These are phyloP conservation scores for Drosophila nigromelanica DNA, from an alignment of 1,140 invertebrate genomes.

Conservation along the genomic window DNA sequence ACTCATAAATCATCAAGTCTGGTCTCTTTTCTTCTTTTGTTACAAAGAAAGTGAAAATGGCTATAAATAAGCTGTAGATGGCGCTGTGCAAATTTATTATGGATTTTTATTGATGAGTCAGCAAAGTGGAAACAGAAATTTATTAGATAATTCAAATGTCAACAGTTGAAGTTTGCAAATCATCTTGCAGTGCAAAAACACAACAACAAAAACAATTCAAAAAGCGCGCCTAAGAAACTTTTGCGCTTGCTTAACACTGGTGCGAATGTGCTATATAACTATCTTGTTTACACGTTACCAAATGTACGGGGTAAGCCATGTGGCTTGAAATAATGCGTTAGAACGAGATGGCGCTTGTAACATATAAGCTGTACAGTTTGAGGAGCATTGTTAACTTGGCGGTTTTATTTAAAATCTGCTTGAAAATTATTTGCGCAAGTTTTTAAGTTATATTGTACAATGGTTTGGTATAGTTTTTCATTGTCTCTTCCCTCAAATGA, in stretches of 20 bases:
- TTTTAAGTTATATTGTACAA: too few species aligned
- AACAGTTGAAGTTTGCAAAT: not conserved
- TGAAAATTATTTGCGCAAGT: too few species aligned
- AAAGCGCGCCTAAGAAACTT: constrained; percentile 3
- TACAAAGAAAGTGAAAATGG: constrained; percentile 43
- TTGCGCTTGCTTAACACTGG: constrained; percentile 25
- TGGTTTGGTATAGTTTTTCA: too few species aligned
- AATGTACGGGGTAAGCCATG: too few species aligned
- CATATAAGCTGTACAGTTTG: constrained; percentile 29
- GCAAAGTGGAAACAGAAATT: not conserved
- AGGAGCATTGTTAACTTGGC: constrained; percentile 1
- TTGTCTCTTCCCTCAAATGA: too few species aligned
- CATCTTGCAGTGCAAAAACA: constrained; percentile 10
- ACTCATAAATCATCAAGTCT: constrained; percentile 53
- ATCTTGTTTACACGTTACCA: constrained; percentile 3
- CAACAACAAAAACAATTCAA: not conserved
- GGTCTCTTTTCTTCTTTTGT: constrained; percentile 36
- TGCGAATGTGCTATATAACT: not conserved
- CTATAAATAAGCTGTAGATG: constrained; percentile 22
- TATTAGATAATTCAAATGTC: constrained; percentile 10
- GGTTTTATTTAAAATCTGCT: not conserved
- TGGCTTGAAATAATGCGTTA: not conserved
- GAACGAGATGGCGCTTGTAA: constrained; percentile 4
- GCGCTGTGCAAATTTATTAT: constrained; percentile 6
- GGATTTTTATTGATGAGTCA: constrained; percentile 5